Evolutionary conservation across 2,113 vertebrate species (phyloP).

Genomic region (Eptatretus burgeri): DNA sequence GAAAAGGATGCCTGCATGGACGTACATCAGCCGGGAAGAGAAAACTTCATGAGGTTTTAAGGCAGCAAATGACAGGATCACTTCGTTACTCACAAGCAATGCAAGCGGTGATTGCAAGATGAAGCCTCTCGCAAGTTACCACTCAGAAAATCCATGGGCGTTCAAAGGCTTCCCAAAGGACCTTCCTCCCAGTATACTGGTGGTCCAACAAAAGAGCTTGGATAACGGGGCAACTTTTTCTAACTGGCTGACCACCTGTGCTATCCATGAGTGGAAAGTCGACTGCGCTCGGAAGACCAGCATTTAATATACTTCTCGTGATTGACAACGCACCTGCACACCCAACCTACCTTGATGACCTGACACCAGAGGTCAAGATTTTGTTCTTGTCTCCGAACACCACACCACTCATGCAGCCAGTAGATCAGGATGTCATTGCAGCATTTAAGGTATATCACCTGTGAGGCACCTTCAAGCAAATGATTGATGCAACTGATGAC

Average conservation of each 20-base stretch:
- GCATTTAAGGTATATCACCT: background rate
- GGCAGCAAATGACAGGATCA: background rate
- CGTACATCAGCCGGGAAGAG: background rate
- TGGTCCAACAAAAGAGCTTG: slow-evolving; percentile 11
- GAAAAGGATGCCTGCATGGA: background rate
- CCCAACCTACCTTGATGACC: slow-evolving; percentile 5
- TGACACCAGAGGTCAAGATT: slow-evolving; percentile 8
- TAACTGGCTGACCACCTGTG: slow-evolving; percentile 9
- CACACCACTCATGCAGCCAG: background rate
- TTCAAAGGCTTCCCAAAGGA: slow-evolving; percentile 9
- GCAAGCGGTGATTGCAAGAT: no score
- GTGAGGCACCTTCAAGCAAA: background rate
- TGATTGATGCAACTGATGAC: no score
- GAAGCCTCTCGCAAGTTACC: background rate
- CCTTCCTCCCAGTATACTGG: slow-evolving; percentile 11
- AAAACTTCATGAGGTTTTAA: background rate
- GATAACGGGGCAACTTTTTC: slow-evolving; percentile 11
- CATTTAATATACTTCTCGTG: slow-evolving; percentile 11
- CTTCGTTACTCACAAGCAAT: background rate
- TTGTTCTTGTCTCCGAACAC: slow-evolving; percentile 9
- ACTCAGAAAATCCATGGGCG: background rate
- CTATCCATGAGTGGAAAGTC: slow-evolving; percentile 8
- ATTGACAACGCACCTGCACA: slow-evolving; percentile 10
- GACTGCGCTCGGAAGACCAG: slow-evolving; percentile 9
- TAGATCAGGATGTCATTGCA: background rate